Base-by-base conservation (phyloP, 2,797 vertebrate species). In the Esox lucius region DNA sequence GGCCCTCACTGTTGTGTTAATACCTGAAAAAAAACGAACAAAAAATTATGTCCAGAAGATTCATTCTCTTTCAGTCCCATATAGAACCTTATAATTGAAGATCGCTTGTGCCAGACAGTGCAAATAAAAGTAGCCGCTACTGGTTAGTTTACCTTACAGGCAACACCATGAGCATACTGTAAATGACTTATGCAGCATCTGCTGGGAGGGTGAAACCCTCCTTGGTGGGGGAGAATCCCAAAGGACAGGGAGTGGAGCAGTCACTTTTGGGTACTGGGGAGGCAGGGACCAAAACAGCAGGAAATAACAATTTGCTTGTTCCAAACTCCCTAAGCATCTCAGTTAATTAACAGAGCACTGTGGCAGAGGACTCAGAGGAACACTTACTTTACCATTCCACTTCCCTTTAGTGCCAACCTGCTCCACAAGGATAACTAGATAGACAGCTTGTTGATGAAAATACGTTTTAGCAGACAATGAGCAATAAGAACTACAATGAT, bases 241-340 rank as follows among this genome's bases (percentile, higher is more conserved):
- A 16, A 31, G 61, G 73, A 66, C 5, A 31, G 26, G 22, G 56
- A 56, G 53, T 11, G 19, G 33, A 78, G 51, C 39, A 68, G 24
- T 28, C 19, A 56, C 53, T n/a, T 8, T 4, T 4, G 7, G 53
- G 12, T 19, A 56, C 56, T 61, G 56, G 56, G 56, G 56, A 61
- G n/a, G 19, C 5, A 69, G 42, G 51, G 73, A 33, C 69, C 68
- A 72, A 39, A 88, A 82, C 75, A 78, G 71, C 78, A 90, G 85
- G 84, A 87, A 91, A 89, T 86, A 84, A 85, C 87, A 90, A 92
- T 93, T 91, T 87, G 83, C 74, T 72, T 85, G 85, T 80, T 87
- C 70, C 80, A 78, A 82, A 86, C 77, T 90, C 87, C 85, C 87
- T 70, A 72, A 85, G 79, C 86, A 80, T 75, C 75, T 68, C 81